Percentiles rank a stretch among this genome's conserved stretches.
phyloP scores from a whole-genome alignment of 1,140 invertebrate species.

The Habropoda laboriosa region DNA sequence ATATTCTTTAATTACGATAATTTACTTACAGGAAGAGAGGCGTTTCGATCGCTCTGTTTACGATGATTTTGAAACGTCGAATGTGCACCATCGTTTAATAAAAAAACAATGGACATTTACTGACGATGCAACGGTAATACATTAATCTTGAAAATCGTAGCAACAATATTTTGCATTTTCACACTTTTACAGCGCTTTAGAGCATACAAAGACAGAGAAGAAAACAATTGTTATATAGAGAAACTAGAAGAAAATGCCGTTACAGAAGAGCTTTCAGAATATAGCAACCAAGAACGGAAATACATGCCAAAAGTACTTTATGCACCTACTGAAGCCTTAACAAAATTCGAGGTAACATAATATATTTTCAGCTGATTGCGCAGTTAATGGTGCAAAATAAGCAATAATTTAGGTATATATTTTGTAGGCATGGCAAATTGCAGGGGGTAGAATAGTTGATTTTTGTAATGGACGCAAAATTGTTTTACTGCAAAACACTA shows the following conservation, averaged over 20 bases:
- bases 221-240: constrained; percentile 73
- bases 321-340: constrained; percentile 58
- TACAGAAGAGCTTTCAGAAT: not conserved
- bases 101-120: constrained; percentile 65
- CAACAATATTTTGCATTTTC: not conserved
- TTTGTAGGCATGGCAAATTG: constrained; percentile 72
- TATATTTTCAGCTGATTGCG: not conserved
- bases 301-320: constrained; percentile 60
- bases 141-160: not conserved
- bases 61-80: constrained; percentile 11
- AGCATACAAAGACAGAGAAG: constrained; percentile 70
- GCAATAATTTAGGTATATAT: not conserved
- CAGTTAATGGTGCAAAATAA: not conserved
- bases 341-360: constrained; percentile 71
- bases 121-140: constrained; percentile 71
- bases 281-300: not conserved
- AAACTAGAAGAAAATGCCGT: constrained; percentile 47
- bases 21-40: constrained; percentile 62
- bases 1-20: no score
- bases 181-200: constrained; percentile 69
- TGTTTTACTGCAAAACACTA: constrained; percentile 62
- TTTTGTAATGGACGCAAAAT: constrained; percentile 72
- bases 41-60: constrained; percentile 70
- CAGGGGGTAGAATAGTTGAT: constrained; percentile 70
- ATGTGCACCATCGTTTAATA: not conserved